Percentiles rank a stretch among this genome's conserved stretches.
These are phyloP conservation scores for Cygnus buccinator DNA, from an alignment of 2,113 vertebrate species.

Conservation along the genomic window DNA sequence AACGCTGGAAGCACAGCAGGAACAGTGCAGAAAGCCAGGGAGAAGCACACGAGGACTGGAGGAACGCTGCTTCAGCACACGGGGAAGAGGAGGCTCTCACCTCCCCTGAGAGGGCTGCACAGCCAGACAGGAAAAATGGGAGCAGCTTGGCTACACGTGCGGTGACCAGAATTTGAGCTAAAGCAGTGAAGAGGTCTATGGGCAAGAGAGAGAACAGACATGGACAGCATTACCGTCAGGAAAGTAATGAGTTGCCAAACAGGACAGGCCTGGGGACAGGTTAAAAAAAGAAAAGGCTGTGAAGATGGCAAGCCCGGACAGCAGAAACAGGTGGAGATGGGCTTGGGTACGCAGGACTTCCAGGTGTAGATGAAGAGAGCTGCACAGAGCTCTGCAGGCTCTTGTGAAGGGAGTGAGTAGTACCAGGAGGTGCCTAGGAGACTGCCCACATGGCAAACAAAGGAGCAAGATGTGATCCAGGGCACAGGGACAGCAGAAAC, in stretches of 20 bases:
- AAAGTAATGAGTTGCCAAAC: background rate
- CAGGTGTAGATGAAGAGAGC: background rate
- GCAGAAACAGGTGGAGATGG: background rate
- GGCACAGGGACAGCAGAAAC: background rate
- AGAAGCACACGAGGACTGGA: background rate
- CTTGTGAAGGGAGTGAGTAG: background rate
- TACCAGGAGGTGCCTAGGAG: background rate
- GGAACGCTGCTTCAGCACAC: background rate
- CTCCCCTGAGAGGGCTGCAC: background rate
- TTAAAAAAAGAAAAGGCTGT: background rate
- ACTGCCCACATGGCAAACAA: background rate
- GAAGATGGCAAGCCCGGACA: background rate
- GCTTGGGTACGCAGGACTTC: background rate
- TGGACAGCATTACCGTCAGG: background rate
- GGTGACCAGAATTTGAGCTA: background rate
- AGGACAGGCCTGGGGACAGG: background rate
- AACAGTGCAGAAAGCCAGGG: background rate
- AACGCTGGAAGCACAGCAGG: background rate
- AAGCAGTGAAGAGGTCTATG: background rate
- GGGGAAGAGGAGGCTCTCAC: background rate
- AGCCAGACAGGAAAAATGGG: background rate
- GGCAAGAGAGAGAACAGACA: background rate
- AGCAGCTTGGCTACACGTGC: background rate
- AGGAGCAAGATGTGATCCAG: background rate
- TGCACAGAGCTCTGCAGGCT: background rate